Conservation (phyloP, 2,797 vertebrate species). For the Eleutherodactylus coqui region DNA sequence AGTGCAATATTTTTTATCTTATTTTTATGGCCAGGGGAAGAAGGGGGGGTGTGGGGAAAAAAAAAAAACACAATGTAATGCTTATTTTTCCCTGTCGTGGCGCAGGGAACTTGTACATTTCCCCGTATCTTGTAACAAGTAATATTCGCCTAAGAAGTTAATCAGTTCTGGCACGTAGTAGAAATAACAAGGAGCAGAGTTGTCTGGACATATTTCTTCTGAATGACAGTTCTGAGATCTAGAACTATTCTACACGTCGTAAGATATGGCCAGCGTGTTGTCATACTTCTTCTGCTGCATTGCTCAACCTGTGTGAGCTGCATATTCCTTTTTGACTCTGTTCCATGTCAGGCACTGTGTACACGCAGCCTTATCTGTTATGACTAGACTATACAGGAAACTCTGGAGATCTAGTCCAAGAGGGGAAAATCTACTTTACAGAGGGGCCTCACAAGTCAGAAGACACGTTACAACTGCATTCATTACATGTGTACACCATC, state of each 20-base stretch:
- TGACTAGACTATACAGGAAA: constrained; percentile 43
- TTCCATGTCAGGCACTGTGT: constrained; percentile 31
- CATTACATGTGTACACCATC: constrained; percentile 23
- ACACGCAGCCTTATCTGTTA: constrained; percentile 22
- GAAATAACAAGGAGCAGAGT: neutral
- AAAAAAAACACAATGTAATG: no score
- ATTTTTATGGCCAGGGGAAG: no score
- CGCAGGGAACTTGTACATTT: no score
- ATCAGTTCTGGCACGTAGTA: neutral
- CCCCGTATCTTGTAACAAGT: no score
- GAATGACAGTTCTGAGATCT: neutral
- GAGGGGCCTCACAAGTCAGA: constrained; percentile 23
- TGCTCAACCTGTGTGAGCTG: constrained; percentile 5
- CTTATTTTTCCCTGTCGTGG: no score
- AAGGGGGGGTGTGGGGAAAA: no score
- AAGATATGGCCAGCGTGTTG: neutral
- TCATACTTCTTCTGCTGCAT: neutral
- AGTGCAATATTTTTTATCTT: no score
- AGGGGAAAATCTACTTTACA: constrained; percentile 18
- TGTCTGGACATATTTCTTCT: neutral
- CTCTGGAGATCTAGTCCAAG: constrained; percentile 12
- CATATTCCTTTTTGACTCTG: constrained; percentile 22
- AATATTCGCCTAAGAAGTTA: neutral
- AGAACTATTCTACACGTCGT: constrained; percentile 2
- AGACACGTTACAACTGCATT: constrained; percentile 31